Conservation (phyloP, 2,113 vertebrate genomes). For the Elgaria multicarinata region DNA sequence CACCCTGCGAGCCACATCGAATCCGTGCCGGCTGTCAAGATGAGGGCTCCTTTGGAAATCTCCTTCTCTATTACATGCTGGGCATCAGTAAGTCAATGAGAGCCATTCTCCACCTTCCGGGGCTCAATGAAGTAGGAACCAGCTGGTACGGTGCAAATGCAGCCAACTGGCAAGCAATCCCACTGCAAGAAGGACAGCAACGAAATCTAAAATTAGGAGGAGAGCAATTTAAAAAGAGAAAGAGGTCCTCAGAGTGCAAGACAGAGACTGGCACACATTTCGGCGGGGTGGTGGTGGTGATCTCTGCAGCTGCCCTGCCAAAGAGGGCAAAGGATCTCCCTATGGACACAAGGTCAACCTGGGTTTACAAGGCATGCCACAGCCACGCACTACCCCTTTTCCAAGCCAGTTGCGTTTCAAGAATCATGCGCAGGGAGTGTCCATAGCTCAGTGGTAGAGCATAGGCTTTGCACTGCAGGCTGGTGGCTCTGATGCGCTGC, state of each 20-base stretch:
- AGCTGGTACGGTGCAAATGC: conserved; percentile 37
- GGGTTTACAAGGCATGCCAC: not conserved
- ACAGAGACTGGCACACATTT: not conserved
- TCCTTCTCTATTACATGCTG: too few species aligned
- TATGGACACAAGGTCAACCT: not conserved
- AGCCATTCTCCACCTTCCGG: conserved; percentile 63
- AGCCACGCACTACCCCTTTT: not conserved
- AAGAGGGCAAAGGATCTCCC: not conserved
- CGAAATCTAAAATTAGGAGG: not conserved
- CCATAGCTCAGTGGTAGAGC: too few species aligned
- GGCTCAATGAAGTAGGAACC: conserved; percentile 37
- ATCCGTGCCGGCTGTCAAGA: not conserved
- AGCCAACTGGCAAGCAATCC: conserved; percentile 34
- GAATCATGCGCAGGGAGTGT: not conserved
- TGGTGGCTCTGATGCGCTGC: too few species aligned
- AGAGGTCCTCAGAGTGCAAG: not conserved
- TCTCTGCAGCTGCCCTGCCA: not conserved
- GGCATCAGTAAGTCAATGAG: conserved; percentile 48
- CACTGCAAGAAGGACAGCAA: not conserved
- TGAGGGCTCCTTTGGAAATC: not conserved
- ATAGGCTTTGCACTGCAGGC: too few species aligned
- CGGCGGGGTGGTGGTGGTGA: not conserved
- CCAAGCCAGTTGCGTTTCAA: not conserved
- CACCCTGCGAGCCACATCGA: not conserved
- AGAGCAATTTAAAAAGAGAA: not conserved